Evolutionary conservation across 2,888 invertebrate genomes (phyloP).

Genomic region (Drosophila prostipennis): DNA sequence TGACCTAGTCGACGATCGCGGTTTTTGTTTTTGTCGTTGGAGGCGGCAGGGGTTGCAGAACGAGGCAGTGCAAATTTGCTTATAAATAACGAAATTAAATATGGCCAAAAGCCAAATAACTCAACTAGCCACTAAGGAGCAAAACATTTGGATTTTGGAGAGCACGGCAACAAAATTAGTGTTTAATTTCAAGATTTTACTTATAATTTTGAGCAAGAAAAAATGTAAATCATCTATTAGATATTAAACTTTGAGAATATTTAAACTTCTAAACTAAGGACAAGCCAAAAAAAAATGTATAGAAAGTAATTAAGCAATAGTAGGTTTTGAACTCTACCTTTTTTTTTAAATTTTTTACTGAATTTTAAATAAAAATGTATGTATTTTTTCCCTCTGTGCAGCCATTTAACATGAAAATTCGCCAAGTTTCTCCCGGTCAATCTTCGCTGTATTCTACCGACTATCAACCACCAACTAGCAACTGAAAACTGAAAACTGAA

Average conservation of each 20-base stretch:
- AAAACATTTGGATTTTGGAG: slow-evolving; percentile 69
- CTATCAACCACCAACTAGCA: slow-evolving; percentile 44
- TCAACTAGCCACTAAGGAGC: slow-evolving; percentile 47
- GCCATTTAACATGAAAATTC: slow-evolving; percentile 23
- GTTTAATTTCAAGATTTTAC: neutral
- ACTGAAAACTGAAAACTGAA: slow-evolving; percentile 9
- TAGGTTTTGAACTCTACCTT: too few relatives aligned
- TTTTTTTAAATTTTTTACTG: too few relatives aligned
- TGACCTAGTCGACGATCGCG: slow-evolving; percentile 80
- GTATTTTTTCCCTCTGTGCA: slow-evolving; percentile 5
- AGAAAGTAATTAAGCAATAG: too few relatives aligned
- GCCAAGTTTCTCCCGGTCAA: slow-evolving; percentile 51
- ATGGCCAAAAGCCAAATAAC: slow-evolving; percentile 68
- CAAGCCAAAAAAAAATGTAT: too few relatives aligned
- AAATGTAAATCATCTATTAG: too few relatives aligned
- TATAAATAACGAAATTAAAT: slow-evolving; percentile 79
- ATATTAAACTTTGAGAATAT: too few relatives aligned
- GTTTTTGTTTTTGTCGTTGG: slow-evolving; percentile 48
- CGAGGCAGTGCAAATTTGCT: slow-evolving; percentile 73
- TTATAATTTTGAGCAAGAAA: too few relatives aligned
- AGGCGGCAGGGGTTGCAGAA: slow-evolving; percentile 28
- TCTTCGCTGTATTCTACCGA: slow-evolving; percentile 34
- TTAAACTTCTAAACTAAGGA: too few relatives aligned
- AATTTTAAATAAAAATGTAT: too few relatives aligned
- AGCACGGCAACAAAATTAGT: neutral